Evolutionary conservation across 2,113 vertebrate genomes (phyloP).

Genomic region (Nannospalax galili): DNA sequence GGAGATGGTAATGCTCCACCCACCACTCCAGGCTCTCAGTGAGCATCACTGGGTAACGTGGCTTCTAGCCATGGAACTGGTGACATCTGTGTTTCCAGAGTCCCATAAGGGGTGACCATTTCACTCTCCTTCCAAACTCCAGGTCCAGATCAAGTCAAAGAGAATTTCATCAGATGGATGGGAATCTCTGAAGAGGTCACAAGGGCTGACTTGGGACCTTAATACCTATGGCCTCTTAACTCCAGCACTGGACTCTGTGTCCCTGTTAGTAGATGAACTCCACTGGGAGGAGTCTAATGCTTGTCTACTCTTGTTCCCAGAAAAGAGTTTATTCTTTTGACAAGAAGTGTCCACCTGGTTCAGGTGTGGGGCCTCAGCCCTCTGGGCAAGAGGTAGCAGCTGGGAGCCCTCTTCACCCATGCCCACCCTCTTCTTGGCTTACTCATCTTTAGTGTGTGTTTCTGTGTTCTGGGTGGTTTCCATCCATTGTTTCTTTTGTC

Average conservation of each 20-base stretch:
- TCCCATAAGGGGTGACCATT: not conserved
- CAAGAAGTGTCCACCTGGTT: not conserved
- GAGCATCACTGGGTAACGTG: not conserved
- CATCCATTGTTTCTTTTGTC: not conserved
- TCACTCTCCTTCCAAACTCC: not conserved
- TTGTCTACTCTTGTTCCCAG: not conserved
- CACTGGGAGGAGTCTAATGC: not conserved
- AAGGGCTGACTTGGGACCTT: not conserved
- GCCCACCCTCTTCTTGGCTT: not conserved
- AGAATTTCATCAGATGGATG: not conserved
- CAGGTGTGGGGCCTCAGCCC: not conserved
- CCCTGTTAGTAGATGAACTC: not conserved
- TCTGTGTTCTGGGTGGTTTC: constrained; percentile 5
- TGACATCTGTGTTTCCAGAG: constrained; percentile 31
- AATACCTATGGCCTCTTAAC: not conserved
- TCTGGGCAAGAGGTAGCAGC: not conserved
- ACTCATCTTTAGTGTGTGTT: not conserved
- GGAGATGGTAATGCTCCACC: not conserved
- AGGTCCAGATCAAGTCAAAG: not conserved
- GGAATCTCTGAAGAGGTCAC: not conserved
- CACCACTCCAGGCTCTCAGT: not conserved
- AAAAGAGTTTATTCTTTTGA: not conserved
- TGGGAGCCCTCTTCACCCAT: accelerated
- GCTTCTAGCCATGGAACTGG: not conserved
- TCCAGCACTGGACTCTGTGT: not conserved